Base-by-base conservation (phyloP, 1,140 invertebrate species). In the Zaprionus africanus region DNA sequence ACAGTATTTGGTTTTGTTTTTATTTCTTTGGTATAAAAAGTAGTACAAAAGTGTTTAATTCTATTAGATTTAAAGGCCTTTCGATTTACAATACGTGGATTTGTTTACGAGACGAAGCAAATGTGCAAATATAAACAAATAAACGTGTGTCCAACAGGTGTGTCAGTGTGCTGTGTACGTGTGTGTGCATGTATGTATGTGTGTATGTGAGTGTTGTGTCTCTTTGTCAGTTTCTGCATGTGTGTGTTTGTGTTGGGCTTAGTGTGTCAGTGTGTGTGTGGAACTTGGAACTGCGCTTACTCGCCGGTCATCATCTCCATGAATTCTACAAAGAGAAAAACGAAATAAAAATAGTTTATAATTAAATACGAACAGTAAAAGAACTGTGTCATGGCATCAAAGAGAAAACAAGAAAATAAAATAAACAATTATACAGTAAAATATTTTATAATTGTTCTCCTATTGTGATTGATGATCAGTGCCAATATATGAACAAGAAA, bases 251-350 rank as follows among this genome's bases (percentile, higher is more conserved):
- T 49, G 17, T 34, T 5, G 22, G 36, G 17, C 17, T 68, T 22
- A 58, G 51, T 59, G 54, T 34, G 49, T 46, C 19, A 24, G 64
- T 62, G 65, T 63, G 22, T 22, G 19, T 26, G 43, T 31, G 57
- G 57, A 17, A 65, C 63, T 61, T 64, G 69, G 78, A 68, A 67
- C 76, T 80, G 79, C 76, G 79, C 77, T 82, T 92, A 91, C 76
- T 92, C 91, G 81, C 91, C 88, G 74, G 91, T 92, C 91, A 92
- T 92, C 91, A 90, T 92, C 80, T 90, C 91, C 91, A 92, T 92
- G 77, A 92, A 92, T 90, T 92, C 85, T 90, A 85, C 79, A 87
- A 92, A 79, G 74, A 82, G 22, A 36, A 57, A 19, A 61, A 11
- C n/a, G 19, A 13, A 51, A 64, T 49, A 63, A 71, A 49, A 36